Evolutionary conservation across 2,113 vertebrate genomes (phyloP).

Genomic region (Clarias batrachus): DNA sequence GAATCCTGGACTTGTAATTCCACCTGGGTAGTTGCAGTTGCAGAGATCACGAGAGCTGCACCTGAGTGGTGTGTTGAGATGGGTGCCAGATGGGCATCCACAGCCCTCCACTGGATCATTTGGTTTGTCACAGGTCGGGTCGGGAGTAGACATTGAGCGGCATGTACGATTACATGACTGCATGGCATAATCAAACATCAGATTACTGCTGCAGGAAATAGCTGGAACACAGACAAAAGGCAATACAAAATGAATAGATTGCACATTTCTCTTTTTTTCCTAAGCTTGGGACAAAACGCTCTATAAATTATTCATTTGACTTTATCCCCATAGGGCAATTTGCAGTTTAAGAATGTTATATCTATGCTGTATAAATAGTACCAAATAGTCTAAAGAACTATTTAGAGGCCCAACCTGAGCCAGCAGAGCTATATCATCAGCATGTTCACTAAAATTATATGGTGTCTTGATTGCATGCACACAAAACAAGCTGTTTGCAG

Average conservation of each 20-base stretch:
- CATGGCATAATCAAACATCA: conserved; percentile 60
- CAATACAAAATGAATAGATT: neutral
- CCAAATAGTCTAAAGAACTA: too few species aligned
- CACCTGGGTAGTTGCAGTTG: conserved; percentile 47
- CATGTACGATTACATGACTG: conserved; percentile 69
- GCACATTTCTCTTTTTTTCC: neutral
- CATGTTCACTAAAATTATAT: too few species aligned
- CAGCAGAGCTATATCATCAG: too few species aligned
- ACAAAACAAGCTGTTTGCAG: too few species aligned
- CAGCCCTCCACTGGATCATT: conserved; percentile 69
- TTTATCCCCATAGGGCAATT: too few species aligned
- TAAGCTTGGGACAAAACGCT: neutral
- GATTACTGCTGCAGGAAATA: conserved; percentile 61
- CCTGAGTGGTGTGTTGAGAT: conserved; percentile 51
- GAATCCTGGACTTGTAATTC: conserved; percentile 48
- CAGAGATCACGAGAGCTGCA: conserved; percentile 63
- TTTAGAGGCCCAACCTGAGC: too few species aligned
- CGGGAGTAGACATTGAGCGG: conserved; percentile 57
- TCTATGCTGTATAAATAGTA: too few species aligned
- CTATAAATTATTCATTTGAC: too few species aligned
- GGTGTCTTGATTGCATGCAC: too few species aligned
- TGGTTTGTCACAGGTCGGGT: conserved; percentile 58
- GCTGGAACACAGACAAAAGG: conserved; percentile 55
- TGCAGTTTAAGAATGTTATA: too few species aligned
- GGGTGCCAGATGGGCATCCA: conserved; percentile 64